Percentiles rank a stretch among this genome's conserved stretches.
phyloP scores from a whole-genome alignment of 1,140 invertebrate species.

The Heliconius hewitsoni region DNA sequence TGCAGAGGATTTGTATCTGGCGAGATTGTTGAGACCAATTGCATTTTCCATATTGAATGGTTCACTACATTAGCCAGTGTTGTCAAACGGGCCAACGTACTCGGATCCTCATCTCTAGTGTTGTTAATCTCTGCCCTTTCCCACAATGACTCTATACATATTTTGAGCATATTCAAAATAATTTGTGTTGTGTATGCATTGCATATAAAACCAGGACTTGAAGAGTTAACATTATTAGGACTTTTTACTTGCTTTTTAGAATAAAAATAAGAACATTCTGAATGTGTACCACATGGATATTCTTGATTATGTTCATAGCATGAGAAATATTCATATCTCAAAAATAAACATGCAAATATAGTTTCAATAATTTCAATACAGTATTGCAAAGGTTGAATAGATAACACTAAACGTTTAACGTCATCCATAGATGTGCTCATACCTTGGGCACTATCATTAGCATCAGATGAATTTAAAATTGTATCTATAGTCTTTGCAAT shows the following conservation, averaged over 20 bases:
- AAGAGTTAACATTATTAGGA: conserved; percentile 50
- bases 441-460: conserved; percentile 52
- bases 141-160: conserved; percentile 68
- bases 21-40: conserved; percentile 74
- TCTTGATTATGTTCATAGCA: conserved; percentile 69
- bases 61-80: conserved; percentile 69
- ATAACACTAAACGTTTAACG: conserved; percentile 70
- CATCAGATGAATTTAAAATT: conserved; percentile 68
- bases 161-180: conserved; percentile 73
- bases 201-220: conserved; percentile 72
- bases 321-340: conserved; percentile 78
- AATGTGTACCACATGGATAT: conserved; percentile 70
- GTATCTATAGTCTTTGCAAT: conserved; percentile 76
- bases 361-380: conserved; percentile 77
- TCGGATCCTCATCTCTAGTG: conserved; percentile 46
- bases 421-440: conserved; percentile 70
- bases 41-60: conserved; percentile 77
- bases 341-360: conserved; percentile 76
- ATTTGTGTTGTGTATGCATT: conserved; percentile 71
- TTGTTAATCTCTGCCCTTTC: conserved; percentile 50
- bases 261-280: conserved; percentile 79
- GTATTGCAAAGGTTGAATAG: conserved; percentile 68
- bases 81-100: conserved; percentile 52
- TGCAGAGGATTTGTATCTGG: conserved; percentile 66
- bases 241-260: conserved; percentile 69